Evolutionary conservation across 2,113 vertebrate genomes (phyloP).

Genomic region (Sphyrna mokarran): DNA sequence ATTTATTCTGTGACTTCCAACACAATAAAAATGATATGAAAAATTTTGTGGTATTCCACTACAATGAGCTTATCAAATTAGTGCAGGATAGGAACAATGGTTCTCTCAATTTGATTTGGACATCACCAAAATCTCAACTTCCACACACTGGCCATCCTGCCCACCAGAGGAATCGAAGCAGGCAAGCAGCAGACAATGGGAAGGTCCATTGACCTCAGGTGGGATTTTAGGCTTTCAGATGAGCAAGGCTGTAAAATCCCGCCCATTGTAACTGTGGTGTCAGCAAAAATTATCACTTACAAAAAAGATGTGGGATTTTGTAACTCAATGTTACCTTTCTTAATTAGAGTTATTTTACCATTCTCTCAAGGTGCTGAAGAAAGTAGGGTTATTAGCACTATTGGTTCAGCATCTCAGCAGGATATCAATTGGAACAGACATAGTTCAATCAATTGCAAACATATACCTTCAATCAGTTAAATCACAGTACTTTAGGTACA

Average conservation of each 20-base stretch:
- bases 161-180: too few species aligned
- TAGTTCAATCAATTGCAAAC: neutral
- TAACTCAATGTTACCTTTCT: neutral
- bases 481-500: neutral
- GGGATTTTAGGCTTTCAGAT: too few species aligned
- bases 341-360: neutral
- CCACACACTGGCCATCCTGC: neutral
- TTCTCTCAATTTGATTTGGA: neutral
- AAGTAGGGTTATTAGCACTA: neutral
- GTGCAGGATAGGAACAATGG: neutral
- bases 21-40: neutral
- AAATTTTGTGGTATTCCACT: neutral
- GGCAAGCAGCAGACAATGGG: too few species aligned
- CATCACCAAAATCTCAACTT: neutral
- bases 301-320: neutral
- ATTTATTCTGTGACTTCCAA: neutral
- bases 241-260: too few species aligned
- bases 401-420: neutral
- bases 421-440: neutral
- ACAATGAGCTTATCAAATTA: neutral
- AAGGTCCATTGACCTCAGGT: too few species aligned
- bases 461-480: neutral
- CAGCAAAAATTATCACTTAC: neutral
- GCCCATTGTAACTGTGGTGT: neutral
- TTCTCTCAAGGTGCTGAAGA: neutral